Evolutionary conservation across 2,888 invertebrate species (phyloP).

Genomic region (Heliconius ethilla): DNA sequence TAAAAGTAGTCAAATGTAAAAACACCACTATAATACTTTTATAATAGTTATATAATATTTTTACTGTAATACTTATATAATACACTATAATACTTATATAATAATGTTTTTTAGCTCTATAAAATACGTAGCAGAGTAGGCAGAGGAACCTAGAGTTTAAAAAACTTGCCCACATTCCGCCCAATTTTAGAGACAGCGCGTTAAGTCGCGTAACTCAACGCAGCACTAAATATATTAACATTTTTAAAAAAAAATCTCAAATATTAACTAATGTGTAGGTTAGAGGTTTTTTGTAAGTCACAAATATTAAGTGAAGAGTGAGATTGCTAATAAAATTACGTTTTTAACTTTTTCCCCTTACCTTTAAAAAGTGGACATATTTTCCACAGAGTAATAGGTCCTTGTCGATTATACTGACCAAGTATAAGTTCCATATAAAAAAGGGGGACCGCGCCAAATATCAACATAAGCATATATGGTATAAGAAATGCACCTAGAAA

Average conservation of each 20-base stretch:
- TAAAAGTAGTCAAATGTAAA: not conserved
- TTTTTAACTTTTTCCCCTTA: conserved; percentile 52
- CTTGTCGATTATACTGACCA: conserved; percentile 89
- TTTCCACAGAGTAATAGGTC: conserved; percentile 90
- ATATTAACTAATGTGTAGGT: not conserved
- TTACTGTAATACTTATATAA: too few species aligned
- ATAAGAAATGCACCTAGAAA: conserved; percentile 87
- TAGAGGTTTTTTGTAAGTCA: too few species aligned
- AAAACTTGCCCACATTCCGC: not conserved
- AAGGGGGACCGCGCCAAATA: conserved; percentile 88
- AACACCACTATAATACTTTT: not conserved
- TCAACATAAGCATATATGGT: conserved; percentile 88
- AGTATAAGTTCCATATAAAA: conserved; percentile 91
- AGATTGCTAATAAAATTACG: not conserved
- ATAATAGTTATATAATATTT: too few species aligned
- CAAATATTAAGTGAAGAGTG: too few species aligned
- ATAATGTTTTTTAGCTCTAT: too few species aligned
- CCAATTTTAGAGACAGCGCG: too few species aligned
- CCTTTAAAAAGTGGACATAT: conserved; percentile 92
- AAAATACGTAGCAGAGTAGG: too few species aligned
- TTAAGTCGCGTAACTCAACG: not conserved
- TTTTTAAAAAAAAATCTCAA: not conserved
- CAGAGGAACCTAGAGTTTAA: not conserved
- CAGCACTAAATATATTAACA: too few species aligned
- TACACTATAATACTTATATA: too few species aligned